Base-by-base conservation (phyloP, 92 coral and sea anemone genomes). In the Zoanthus solanderi region DNA sequence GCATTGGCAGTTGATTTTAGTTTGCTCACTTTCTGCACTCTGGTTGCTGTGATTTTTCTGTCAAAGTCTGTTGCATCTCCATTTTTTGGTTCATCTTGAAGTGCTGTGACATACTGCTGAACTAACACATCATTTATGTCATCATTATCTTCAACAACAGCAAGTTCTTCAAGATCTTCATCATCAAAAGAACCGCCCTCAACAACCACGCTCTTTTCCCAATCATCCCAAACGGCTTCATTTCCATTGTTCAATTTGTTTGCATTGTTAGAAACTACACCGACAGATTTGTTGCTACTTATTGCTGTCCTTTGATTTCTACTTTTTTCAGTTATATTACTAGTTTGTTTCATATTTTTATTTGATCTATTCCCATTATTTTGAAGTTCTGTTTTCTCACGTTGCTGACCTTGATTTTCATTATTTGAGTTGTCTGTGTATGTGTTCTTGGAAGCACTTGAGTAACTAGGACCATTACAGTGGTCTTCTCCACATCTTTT, bases 1-100 rank as follows among this genome's bases (percentile, higher is more conserved):
- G 98, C 98, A 85, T 95, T 93, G 65, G 84, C 72, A 0, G 98
- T 95, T n/a, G 98, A 95, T 86, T 95, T 95, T 37, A 95, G 93
- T 72, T 88, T 93, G 74, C 96, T 92, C 45, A 93, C 68, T 60
- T 88, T 93, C 53, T 95, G 98, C 48, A 95, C 94, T 61, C 80
- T 84, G 67, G 90, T 87, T 9, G 98, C 96, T 9, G 96, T 95
- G 18, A 91, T 75, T 72, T 93, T 93, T 3, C 78, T 30, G 54
- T 68, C 56, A 66, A 29, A 45, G 54, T 71, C 16, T 17, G 52
- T 29, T 0, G 11, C 31, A 6, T 30, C 46, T 12, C 69, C 76
- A 31, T 73, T 72, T 66, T 90, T 81, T 23, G 78, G 69, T 18
- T 91, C 87, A 44, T 92, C 87, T 10, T 91, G 96, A 54, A 95